A percentile compares a stretch with the other conserved stretches of the same genome.
These are phyloP conservation scores for Eristalis intricaria DNA, from an alignment of 2,888 invertebrate genomes.

Conservation along the genomic window DNA sequence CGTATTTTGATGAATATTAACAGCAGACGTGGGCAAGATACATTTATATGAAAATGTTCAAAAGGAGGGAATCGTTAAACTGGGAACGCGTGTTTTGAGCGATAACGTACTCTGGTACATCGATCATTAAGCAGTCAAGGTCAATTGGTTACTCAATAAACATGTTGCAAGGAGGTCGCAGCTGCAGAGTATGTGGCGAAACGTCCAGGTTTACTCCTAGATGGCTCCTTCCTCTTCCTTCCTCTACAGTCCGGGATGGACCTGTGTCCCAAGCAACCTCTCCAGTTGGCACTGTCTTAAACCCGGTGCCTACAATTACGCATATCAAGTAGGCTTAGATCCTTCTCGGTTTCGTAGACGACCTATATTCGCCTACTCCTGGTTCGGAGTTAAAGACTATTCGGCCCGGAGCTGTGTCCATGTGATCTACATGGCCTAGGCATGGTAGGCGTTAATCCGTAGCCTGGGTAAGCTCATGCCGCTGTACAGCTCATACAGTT, in stretches of 20 bases:
- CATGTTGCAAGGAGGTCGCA: background rate
- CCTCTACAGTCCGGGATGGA: background rate
- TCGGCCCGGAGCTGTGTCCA: background rate
- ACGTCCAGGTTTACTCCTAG: background rate
- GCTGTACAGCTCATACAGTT: too few species aligned
- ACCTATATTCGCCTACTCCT: background rate
- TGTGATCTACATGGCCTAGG: background rate
- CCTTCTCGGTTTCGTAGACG: background rate
- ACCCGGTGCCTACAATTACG: background rate
- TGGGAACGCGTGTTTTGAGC: background rate
- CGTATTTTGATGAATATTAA: background rate
- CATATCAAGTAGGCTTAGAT: background rate
- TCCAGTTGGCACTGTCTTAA: background rate
- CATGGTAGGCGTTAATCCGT: background rate
- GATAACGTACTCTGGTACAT: background rate
- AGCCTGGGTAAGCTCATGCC: too few species aligned
- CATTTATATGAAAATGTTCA: background rate
- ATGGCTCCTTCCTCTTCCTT: background rate
- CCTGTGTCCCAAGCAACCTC: background rate
- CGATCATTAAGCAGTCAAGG: background rate
- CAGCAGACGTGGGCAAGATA: background rate
- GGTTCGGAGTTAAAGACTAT: background rate
- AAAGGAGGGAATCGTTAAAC: background rate
- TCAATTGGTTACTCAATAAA: background rate
- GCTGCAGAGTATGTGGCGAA: background rate